Evolutionary conservation across 35 echinoderm and acorn worm genomes (phyloP), one percentile per base, ranked within the genome.

Genomic region (Stichopus chloronotus): DNA sequence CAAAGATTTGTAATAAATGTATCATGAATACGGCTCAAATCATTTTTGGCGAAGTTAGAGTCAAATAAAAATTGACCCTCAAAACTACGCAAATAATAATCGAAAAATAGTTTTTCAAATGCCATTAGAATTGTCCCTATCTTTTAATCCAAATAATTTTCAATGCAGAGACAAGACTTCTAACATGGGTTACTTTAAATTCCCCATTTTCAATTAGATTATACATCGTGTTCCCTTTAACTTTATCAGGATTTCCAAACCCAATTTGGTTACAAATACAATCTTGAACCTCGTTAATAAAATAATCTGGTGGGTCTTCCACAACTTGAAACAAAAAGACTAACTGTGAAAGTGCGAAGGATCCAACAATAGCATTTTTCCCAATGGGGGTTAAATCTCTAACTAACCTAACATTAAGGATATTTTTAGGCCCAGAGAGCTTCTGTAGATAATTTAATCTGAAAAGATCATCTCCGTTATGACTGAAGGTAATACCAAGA

Each of bases 211-310:
- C 65, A 78, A 91, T 79, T 22, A 6, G 24, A 79, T 79, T 79
- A 25, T 59, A 5, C 53, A 91, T 78, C 76, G 89, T 59, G 6
- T 74, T 78, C 55, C 52, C 52, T 52, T 52, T 91, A 76, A 91
- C 56, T 56, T 79, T 91, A 6, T n/a, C n/a, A n/a, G n/a, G n/a
- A n/a, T n/a, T n/a, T n/a, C n/a, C n/a, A n/a, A n/a, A n/a, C n/a
- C n/a, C 76, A 52, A 91, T 78, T 10, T 56, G 78, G 58, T 91
- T 7, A 79, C 52, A 79, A 91, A 91, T 91, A n/a, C 8, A 59
- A 30, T 55, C 20, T n/a, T 91, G 30, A 53, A 91, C 9, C n/a
- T 78, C 65, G 8, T 91, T 4, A 53, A 91, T 76, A 52, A 78
- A 76, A 76, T 79, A 3, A 2, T 1, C 24, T 19, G 65, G 8